Conservation (phyloP, 2,113 vertebrate genomes). For the Ellobius talpinus region DNA sequence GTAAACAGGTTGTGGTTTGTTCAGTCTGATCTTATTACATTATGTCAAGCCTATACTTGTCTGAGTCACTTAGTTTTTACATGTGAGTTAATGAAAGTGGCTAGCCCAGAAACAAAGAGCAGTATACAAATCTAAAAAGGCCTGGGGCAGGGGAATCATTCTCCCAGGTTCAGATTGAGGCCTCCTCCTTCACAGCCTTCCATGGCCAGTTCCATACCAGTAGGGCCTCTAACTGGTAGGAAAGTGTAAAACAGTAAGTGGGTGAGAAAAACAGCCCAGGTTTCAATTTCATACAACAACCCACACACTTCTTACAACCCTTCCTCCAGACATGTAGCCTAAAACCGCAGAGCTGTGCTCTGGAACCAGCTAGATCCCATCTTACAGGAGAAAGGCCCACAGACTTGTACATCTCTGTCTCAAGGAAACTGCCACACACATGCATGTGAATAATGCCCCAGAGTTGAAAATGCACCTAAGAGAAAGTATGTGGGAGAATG, state of each 20-base stretch:
- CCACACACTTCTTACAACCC: not conserved
- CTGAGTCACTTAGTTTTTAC: constrained; percentile 28
- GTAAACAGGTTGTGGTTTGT: not conserved
- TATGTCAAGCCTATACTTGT: not conserved
- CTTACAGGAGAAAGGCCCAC: not conserved
- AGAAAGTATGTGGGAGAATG: constrained; percentile 6
- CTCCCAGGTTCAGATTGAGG: not conserved
- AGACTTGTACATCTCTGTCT: constrained; percentile 24
- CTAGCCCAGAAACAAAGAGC: constrained; percentile 30
- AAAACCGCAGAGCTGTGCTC: not conserved
- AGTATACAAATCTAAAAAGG: not conserved
- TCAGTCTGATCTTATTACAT: constrained; percentile 23
- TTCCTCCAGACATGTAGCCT: not conserved
- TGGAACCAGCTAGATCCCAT: not conserved
- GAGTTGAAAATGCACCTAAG: constrained; percentile 51
- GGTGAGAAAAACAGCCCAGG: not conserved
- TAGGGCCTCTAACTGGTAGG: not conserved
- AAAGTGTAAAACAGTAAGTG: not conserved
- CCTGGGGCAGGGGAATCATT: not conserved
- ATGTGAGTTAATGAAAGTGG: constrained; percentile 30
- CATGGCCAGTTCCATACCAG: not conserved
- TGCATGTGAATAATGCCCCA: constrained; percentile 22
- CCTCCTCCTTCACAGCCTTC: not conserved
- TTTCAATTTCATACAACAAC: not conserved
- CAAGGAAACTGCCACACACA: not conserved